phyloP scores from a whole-genome alignment of 2,797 vertebrate genomes.

The Pangasius djambal region DNA sequence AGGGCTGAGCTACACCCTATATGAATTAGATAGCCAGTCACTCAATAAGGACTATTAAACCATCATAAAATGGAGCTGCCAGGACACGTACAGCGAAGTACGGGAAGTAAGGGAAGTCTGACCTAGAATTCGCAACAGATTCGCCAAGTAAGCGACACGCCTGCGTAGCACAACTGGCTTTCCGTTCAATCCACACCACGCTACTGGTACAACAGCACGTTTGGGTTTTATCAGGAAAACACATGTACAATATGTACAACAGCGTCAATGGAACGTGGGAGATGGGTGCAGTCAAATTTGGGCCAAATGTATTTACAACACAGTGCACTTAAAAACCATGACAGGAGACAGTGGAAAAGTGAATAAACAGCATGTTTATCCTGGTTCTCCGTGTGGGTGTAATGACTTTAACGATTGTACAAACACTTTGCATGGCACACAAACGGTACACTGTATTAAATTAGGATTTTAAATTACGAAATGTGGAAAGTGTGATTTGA shows the following conservation, averaged over 20 bases:
- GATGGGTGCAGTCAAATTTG: not conserved
- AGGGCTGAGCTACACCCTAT: not conserved
- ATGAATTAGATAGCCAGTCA: not conserved
- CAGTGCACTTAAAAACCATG: not conserved
- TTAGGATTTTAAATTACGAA: not conserved
- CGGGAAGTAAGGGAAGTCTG: not conserved
- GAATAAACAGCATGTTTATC: conserved; percentile 9
- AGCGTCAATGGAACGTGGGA: not conserved
- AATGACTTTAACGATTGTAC: not conserved
- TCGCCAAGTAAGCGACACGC: not conserved
- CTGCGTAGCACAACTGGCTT: not conserved
- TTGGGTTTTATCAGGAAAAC: conserved; percentile 3
- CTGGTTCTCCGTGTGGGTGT: not conserved
- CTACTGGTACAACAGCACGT: not conserved
- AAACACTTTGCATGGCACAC: not conserved
- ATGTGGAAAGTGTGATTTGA: not conserved
- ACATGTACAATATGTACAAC: not conserved
- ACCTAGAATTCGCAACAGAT: conserved; percentile 1
- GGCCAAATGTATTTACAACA: not conserved
- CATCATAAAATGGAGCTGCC: not conserved
- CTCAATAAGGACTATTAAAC: not conserved
- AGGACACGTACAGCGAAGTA: not conserved
- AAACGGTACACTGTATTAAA: not conserved
- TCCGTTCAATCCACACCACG: not conserved
- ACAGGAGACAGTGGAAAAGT: not conserved